Conservation (phyloP, 2,797 vertebrate genomes). For the Takifugu rubripes region DNA sequence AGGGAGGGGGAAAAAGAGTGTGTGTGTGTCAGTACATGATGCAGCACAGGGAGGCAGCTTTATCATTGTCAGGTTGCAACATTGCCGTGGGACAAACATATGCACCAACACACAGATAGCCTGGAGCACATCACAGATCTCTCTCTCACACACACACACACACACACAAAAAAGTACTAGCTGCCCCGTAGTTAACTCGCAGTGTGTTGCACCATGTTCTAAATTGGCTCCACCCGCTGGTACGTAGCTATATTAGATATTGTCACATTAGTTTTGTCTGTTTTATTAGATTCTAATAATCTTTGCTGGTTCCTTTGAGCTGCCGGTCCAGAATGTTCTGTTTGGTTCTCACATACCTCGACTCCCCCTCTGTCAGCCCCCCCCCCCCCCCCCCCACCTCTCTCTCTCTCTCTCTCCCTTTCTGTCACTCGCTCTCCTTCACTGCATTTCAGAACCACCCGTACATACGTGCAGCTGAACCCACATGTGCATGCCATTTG, state of each 20-base stretch:
- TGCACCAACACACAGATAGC: constrained; percentile 62
- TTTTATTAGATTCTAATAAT: constrained; percentile 8
- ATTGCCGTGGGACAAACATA: constrained; percentile 63
- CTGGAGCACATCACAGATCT: constrained; percentile 49
- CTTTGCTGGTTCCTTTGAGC: constrained; percentile 1
- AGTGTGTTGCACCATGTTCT: constrained; percentile 41
- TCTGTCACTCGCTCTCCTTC: background rate
- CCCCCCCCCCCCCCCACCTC: constrained; percentile 1
- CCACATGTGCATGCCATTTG: constrained; percentile 77
- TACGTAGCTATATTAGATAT: constrained; percentile 10
- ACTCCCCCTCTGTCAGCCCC: constrained; percentile 8
- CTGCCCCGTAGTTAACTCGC: constrained; percentile 8
- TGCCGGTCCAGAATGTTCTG: constrained; percentile 20
- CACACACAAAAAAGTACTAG: constrained; percentile 6
- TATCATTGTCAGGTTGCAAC: constrained; percentile 68
- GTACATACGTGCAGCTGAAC: constrained; percentile 62
- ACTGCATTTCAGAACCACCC: constrained; percentile 19
- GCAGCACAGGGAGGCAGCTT: constrained; percentile 49
- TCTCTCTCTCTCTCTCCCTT: background rate
- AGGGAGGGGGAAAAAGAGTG: background rate
- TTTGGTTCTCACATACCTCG: background rate
- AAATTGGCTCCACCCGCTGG: constrained; percentile 32
- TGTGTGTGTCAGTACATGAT: constrained; percentile 30
- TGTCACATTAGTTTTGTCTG: constrained; percentile 8
- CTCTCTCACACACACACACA: constrained; percentile 15